A percentile compares a stretch with the other conserved stretches of the same genome.
phyloP scores from a whole-genome alignment of 2,113 vertebrate genomes.

The Pseudonaja textilis region DNA sequence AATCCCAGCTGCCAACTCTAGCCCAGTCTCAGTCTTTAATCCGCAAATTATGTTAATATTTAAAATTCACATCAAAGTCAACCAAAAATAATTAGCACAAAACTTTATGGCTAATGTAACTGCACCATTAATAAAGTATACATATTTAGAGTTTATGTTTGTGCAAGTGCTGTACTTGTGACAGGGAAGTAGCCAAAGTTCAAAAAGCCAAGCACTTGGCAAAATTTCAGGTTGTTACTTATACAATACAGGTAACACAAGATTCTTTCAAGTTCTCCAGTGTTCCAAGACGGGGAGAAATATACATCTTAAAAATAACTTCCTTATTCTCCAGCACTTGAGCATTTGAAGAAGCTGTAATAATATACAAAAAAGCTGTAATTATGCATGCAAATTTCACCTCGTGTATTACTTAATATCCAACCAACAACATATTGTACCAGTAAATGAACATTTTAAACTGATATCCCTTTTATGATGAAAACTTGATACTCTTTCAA shows the following conservation, averaged over 20 bases:
- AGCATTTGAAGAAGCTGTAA: neutral
- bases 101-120: neutral
- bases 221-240: neutral
- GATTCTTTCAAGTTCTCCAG: neutral
- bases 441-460: neutral
- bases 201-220: neutral
- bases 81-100: neutral
- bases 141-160: slow-evolving; percentile 1
- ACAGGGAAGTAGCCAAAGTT: slow-evolving; percentile 13
- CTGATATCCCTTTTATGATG: neutral
- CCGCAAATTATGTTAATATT: neutral
- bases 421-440: neutral
- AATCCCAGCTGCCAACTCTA: neutral
- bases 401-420: neutral
- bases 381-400: neutral
- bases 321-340: neutral
- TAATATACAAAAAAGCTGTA: neutral
- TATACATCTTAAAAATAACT: neutral
- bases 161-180: neutral
- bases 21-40: neutral
- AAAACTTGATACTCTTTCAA: neutral
- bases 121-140: neutral
- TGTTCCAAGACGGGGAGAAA: neutral
- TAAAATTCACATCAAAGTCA: neutral
- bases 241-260: slow-evolving; percentile 1